phyloP scores from a whole-genome alignment of 2,888 invertebrate species.

The Tridacna gigas region DNA sequence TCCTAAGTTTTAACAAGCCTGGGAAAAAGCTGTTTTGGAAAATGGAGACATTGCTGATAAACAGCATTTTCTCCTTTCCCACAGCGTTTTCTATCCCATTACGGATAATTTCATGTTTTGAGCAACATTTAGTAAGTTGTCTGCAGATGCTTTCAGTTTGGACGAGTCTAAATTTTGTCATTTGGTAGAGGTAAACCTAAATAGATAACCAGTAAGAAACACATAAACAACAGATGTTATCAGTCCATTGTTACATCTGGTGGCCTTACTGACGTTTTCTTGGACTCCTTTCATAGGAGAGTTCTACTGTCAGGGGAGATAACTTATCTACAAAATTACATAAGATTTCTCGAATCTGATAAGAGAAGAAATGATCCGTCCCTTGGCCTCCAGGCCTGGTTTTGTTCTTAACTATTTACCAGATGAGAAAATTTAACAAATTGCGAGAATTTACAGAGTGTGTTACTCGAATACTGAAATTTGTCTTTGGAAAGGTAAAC shows the following conservation, averaged over 20 bases:
- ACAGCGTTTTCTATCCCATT: not conserved
- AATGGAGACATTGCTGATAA: not conserved
- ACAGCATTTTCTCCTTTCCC: not conserved
- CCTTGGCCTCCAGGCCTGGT: too few species aligned
- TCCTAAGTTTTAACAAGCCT: not conserved
- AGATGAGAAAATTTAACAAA: too few species aligned
- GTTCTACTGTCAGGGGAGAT: slow-evolving; percentile 20
- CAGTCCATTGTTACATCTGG: not conserved
- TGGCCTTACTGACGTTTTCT: slow-evolving; percentile 11
- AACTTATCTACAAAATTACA: slow-evolving; percentile 23
- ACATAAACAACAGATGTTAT: slow-evolving; percentile 6
- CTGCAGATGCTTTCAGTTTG: too few species aligned
- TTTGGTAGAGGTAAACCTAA: too few species aligned
- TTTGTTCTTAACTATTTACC: too few species aligned
- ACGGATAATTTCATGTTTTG: not conserved
- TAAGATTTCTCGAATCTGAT: slow-evolving; percentile 15
- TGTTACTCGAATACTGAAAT: too few species aligned
- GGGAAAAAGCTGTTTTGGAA: not conserved
- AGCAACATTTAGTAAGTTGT: too few species aligned
- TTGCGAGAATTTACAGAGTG: too few species aligned
- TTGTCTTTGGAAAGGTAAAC: too few species aligned
- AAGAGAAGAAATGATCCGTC: not conserved
- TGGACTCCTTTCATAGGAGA: slow-evolving; percentile 20
- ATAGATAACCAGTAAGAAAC: too few species aligned
- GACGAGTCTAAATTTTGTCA: too few species aligned